Conservation (phyloP, 2,888 invertebrate genomes). For the Philonicus albiceps region DNA sequence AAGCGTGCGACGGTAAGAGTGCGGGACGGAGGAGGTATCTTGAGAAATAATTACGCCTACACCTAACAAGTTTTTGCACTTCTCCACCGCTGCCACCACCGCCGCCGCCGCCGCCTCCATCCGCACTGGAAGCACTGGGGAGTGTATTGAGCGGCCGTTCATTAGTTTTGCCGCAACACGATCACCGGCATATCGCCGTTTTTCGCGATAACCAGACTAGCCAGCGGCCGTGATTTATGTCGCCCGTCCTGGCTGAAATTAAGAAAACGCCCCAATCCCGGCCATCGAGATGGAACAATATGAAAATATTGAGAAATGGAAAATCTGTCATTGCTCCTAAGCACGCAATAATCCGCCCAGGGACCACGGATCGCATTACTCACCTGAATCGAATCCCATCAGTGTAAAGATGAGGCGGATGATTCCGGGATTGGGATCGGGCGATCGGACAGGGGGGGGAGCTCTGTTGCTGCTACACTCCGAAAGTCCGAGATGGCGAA, state of each 20-base stretch:
- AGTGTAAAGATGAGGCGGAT: conserved; percentile 29
- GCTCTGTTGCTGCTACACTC: neutral
- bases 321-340: conserved; percentile 51
- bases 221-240: conserved; percentile 33
- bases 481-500: neutral
- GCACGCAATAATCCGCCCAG: conserved; percentile 49
- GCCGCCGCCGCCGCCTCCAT: neutral
- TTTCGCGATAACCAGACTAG: conserved; percentile 20
- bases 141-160: conserved; percentile 4
- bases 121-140: conserved; percentile 28
- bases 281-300: conserved; percentile 45
- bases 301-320: conserved; percentile 50
- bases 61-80: conserved; percentile 39
- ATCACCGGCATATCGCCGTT: neutral
- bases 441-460: too few relatives aligned
- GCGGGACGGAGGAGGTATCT: neutral
- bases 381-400: conserved; percentile 29
- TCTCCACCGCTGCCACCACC: neutral
- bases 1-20: neutral
- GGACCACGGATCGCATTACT: conserved; percentile 29
- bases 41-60: conserved; percentile 42
- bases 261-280: conserved; percentile 35
- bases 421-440: neutral
- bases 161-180: conserved; percentile 26
- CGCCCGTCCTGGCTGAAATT: conserved; percentile 36